These are phyloP conservation scores for Drosophila ambigua DNA, from an alignment of 1,140 invertebrate genomes.

Conservation along the genomic window DNA sequence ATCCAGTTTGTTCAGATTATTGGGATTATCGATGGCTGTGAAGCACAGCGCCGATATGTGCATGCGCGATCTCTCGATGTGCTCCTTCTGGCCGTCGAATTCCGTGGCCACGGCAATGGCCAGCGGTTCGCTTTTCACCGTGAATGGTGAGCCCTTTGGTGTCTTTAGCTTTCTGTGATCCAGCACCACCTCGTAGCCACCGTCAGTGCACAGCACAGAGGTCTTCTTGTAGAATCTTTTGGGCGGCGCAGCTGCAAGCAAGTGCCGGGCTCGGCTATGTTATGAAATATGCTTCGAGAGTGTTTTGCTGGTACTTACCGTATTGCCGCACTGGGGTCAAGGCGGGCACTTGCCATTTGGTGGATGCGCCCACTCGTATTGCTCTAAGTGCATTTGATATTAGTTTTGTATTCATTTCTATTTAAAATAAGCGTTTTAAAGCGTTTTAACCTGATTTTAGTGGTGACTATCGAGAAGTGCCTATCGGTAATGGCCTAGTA, in stretches of 20 bases:
- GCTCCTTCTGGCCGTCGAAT: constrained; percentile 94
- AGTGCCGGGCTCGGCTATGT: constrained; percentile 40
- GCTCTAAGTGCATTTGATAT: constrained; percentile 31
- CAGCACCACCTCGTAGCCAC: constrained; percentile 90
- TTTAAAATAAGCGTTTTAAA: too few relatives aligned
- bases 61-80: constrained; percentile 92
- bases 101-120: constrained; percentile 95
- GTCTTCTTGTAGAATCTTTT: constrained; percentile 90
- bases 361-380: constrained; percentile 20
- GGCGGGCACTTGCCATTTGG: constrained; percentile 13
- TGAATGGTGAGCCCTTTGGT: constrained; percentile 91
- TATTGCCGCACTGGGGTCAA: constrained; percentile 41
- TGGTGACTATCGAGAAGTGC: too few relatives aligned
- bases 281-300: constrained; percentile 53
- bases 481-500: too few relatives aligned
- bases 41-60: constrained; percentile 96
- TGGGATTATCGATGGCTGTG: constrained; percentile 96
- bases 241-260: constrained; percentile 81
- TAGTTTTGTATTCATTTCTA: constrained; percentile 41
- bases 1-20: constrained; percentile 89
- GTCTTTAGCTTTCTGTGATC: constrained; percentile 95
- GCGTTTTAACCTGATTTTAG: too few relatives aligned
- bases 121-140: constrained; percentile 92
- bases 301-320: constrained; percentile 33
- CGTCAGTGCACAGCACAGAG: constrained; percentile 86